These are phyloP conservation scores for Catharus minimus DNA, from an alignment of 2,113 vertebrate species.

Conservation along the genomic window DNA sequence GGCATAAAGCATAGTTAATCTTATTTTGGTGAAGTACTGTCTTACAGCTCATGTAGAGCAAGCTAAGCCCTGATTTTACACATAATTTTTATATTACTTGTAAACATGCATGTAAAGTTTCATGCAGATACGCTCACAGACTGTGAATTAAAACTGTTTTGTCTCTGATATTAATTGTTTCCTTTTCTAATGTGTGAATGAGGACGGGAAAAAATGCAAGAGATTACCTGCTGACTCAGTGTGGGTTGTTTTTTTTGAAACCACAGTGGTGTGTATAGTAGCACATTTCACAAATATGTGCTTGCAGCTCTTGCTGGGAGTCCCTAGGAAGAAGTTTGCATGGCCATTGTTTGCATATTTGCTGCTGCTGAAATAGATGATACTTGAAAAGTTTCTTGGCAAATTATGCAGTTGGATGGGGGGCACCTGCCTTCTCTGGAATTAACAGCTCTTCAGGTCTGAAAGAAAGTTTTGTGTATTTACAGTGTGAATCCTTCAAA, in stretches of 20 bases:
- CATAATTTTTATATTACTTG: neutral
- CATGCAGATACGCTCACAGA: neutral
- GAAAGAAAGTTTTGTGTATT: neutral
- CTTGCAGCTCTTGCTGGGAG: neutral
- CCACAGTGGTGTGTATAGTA: neutral
- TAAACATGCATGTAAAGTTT: neutral
- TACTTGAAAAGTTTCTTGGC: neutral
- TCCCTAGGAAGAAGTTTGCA: neutral
- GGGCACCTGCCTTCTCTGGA: neutral
- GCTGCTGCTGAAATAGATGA: neutral
- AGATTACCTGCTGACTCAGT: slow-evolving; percentile 17
- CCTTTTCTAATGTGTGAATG: slow-evolving; percentile 24
- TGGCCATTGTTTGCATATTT: neutral
- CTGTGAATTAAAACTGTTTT: neutral
- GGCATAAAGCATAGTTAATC: neutral
- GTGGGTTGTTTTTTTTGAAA: neutral
- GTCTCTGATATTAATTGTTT: neutral
- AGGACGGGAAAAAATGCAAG: neutral
- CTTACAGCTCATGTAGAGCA: neutral
- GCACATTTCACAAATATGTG: neutral
- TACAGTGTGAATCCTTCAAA: neutral
- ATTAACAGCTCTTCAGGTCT: neutral
- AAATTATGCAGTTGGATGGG: neutral
- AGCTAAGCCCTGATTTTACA: neutral
- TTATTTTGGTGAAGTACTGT: neutral